Evolutionary conservation across 2,888 invertebrate genomes (phyloP).

Genomic region (Apamea crenata): DNA sequence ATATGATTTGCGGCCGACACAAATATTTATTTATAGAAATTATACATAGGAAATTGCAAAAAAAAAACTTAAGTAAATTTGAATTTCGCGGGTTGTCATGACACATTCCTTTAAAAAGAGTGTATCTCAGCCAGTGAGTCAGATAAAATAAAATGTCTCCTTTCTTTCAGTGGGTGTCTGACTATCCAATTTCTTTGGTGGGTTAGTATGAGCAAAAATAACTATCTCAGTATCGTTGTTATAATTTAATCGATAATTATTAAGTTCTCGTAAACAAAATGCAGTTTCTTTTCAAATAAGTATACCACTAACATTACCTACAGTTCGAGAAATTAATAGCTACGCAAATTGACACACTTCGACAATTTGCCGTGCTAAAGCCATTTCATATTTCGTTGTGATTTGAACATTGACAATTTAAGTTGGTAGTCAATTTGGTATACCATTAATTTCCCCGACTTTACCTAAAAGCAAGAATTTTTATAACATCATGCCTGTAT

Average conservation of each 20-base stretch:
- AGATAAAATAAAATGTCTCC: no score
- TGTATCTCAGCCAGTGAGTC: background rate
- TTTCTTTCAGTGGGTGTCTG: no score
- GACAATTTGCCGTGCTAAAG: no score
- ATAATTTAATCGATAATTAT: background rate
- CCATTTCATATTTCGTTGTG: background rate
- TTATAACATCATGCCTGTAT: no score
- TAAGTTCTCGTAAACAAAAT: background rate
- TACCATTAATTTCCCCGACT: background rate
- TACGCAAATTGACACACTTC: background rate
- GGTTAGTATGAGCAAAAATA: background rate
- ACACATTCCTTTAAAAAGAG: conserved; percentile 19
- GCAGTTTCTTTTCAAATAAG: background rate
- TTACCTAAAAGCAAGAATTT: background rate
- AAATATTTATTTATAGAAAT: no score
- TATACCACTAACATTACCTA: no score
- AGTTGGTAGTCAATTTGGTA: background rate
- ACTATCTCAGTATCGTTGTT: no score
- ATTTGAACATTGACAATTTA: background rate
- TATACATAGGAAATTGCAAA: no score
- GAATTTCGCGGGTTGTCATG: no score
- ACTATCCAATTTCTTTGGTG: background rate
- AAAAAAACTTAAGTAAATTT: no score
- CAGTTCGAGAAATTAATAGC: background rate
- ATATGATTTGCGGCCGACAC: no score